Evolutionary conservation across 2,888 invertebrate genomes (phyloP), one percentile per base, ranked within the genome.

Genomic region (Drosophila subquinaria): DNA sequence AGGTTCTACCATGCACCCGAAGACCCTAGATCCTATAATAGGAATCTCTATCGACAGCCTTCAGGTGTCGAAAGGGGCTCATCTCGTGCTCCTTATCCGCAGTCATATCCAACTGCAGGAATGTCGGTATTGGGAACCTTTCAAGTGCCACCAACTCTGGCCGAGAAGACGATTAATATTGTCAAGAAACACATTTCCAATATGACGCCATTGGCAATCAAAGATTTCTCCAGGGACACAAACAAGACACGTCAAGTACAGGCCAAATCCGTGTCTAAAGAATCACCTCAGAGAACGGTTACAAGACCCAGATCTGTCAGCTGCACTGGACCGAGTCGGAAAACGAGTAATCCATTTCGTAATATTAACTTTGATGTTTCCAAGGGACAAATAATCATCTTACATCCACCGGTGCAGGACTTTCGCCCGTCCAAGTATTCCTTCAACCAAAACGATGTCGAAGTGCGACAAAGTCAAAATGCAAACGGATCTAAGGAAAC

Each of bases 401-500:
- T 88, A 36, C 73, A 78, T 61, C 73, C 89, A 0, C 83, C 83
- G 9, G 45, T 9, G 4, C 13, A 52, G 4, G 48, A 17, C 23
- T 88, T 83, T 23, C 67, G 67, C 3, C 47, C 77, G 3, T 83
- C 82, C 0, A 88, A 61, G 33, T 40, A 82, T 60, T 86, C 86
- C 9, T 47, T 73, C 27, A 36, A 15, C 30, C 17, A 33, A 0
- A 50, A 35, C 8, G 51, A 53, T 2, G 8, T 8, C 10, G 9
- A 51, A 20, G 20, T 8, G 15, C 5, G 4, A 2, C 13, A 4
- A 33, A 35, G 11, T 17, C 9, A 3, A 35, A 35, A 9, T 10
- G 20, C 4, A 27, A 5, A 40, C 6, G 13, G 8, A n/a, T 2
- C 50, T 0, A n/a, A 13, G 9, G 57, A 38, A 27, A 4, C 38